These are phyloP conservation scores for Tetragonula carbonaria DNA, from an alignment of 2,888 invertebrate genomes.

Conservation along the genomic window DNA sequence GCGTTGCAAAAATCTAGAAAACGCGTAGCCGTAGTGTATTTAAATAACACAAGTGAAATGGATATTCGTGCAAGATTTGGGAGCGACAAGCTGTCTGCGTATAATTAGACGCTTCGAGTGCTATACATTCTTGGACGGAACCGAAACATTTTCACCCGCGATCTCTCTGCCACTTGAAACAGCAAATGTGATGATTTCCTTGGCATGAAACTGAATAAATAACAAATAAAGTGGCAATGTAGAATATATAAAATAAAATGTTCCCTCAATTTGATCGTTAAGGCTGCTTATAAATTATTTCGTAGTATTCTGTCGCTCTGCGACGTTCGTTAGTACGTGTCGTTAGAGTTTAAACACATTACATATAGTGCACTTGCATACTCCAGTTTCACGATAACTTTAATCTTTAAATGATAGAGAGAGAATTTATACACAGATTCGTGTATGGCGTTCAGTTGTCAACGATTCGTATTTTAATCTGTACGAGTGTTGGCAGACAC, in stretches of 20 bases:
- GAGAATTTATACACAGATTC: slow-evolving; percentile 8
- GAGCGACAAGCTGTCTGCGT: slow-evolving; percentile 57
- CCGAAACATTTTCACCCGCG: slow-evolving; percentile 18
- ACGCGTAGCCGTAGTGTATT: slow-evolving; percentile 14
- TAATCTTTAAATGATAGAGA: not conserved
- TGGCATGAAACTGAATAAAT: not conserved
- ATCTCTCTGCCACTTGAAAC: not conserved
- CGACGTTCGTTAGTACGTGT: not conserved
- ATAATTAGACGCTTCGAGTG: slow-evolving; percentile 55
- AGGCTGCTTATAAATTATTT: not conserved
- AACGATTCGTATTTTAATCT: slow-evolving; percentile 33
- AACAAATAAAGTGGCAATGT: not conserved
- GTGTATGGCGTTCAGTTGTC: not conserved
- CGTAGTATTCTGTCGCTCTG: not conserved
- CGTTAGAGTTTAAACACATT: not conserved
- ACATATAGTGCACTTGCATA: not conserved
- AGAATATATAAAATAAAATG: not conserved
- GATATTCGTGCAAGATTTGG: slow-evolving; percentile 43
- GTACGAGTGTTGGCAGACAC: slow-evolving; percentile 10
- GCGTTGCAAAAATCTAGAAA: not conserved
- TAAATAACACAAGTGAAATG: slow-evolving; percentile 40
- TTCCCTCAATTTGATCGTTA: not conserved
- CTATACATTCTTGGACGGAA: slow-evolving; percentile 34
- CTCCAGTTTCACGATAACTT: not conserved
- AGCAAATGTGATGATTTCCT: not conserved